These are phyloP conservation scores for Brachyhypopomus gauderio DNA, from an alignment of 2,113 vertebrate genomes.

Conservation along the genomic window DNA sequence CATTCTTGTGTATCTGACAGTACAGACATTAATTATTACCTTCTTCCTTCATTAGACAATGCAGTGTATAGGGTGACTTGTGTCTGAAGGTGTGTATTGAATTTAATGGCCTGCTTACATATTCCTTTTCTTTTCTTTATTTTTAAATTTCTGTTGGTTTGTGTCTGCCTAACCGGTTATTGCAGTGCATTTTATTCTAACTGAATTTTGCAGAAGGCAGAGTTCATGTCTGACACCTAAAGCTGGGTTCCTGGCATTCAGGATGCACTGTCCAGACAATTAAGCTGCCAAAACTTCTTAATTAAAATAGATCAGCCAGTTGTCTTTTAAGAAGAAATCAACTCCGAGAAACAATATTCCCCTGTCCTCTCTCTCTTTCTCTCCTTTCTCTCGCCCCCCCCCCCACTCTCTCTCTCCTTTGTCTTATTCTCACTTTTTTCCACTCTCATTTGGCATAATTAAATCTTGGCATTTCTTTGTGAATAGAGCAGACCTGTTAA, in stretches of 20 bases:
- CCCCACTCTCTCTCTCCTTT: slow-evolving; percentile 53
- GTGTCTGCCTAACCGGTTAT: not conserved
- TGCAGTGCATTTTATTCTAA: not conserved
- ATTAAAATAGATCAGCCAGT: slow-evolving; percentile 6
- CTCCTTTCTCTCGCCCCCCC: not conserved
- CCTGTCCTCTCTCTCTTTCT: not conserved
- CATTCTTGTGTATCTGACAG: too few species aligned
- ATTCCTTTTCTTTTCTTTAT: not conserved
- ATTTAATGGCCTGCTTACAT: not conserved
- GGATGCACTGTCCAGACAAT: not conserved
- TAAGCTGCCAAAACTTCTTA: not conserved
- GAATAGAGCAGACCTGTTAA: slow-evolving; percentile 61
- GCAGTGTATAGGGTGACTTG: too few species aligned
- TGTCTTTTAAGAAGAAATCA: not conserved
- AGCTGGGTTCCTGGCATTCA: not conserved
- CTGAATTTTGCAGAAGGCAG: not conserved
- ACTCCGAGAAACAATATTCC: not conserved
- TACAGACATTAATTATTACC: too few species aligned
- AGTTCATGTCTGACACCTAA: not conserved
- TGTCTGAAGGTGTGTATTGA: too few species aligned
- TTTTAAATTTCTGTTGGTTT: not conserved
- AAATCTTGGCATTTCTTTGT: slow-evolving; percentile 66
- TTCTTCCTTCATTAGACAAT: too few species aligned
- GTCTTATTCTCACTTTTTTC: not conserved
- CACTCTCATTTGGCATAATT: slow-evolving; percentile 66